These are phyloP conservation scores for Diaperis boleti DNA, from an alignment of 2,888 invertebrate genomes.

Conservation along the genomic window DNA sequence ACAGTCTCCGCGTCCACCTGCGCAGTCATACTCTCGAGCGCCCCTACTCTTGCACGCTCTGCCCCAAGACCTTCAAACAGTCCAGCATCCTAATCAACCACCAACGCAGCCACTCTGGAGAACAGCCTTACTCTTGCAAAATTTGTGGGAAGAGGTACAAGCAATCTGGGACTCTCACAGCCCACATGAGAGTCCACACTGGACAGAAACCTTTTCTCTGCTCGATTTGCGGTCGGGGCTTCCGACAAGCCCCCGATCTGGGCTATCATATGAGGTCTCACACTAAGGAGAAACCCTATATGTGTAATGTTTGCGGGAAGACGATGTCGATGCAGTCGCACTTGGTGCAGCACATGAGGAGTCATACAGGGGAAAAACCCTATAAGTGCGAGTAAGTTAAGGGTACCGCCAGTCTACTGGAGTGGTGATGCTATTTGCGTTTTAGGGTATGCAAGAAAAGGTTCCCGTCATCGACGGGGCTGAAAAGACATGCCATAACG, in stretches of 20 bases:
- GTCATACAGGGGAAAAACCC: constrained; percentile 58
- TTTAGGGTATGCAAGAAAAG: constrained; percentile 53
- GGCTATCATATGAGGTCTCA: constrained; percentile 62
- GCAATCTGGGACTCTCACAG: constrained; percentile 60
- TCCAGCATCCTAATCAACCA: constrained; percentile 59
- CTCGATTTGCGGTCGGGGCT: constrained; percentile 54
- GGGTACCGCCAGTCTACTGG: too few relatives aligned
- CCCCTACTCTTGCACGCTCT: constrained; percentile 60
- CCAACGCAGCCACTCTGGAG: constrained; percentile 59
- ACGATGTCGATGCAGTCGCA: constrained; percentile 61
- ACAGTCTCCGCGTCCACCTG: constrained; percentile 59
- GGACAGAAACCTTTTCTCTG: constrained; percentile 54
- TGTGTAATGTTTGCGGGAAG: constrained; percentile 62
- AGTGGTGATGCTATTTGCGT: constrained; percentile 6
- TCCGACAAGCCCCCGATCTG: constrained; percentile 57
- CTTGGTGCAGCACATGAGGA: constrained; percentile 58
- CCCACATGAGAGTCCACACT: constrained; percentile 62
- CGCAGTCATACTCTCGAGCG: constrained; percentile 60
- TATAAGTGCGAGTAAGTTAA: constrained; percentile 57
- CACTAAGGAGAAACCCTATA: constrained; percentile 61
- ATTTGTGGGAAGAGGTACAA: constrained; percentile 61
- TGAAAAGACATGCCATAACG: constrained; percentile 56
- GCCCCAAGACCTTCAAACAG: constrained; percentile 60
- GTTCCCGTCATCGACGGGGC: constrained; percentile 54
- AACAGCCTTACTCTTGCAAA: constrained; percentile 59